Evolutionary conservation across 1,140 invertebrate species (phyloP), one percentile per base, ranked within the genome.

Genomic region (Galleria mellonella): DNA sequence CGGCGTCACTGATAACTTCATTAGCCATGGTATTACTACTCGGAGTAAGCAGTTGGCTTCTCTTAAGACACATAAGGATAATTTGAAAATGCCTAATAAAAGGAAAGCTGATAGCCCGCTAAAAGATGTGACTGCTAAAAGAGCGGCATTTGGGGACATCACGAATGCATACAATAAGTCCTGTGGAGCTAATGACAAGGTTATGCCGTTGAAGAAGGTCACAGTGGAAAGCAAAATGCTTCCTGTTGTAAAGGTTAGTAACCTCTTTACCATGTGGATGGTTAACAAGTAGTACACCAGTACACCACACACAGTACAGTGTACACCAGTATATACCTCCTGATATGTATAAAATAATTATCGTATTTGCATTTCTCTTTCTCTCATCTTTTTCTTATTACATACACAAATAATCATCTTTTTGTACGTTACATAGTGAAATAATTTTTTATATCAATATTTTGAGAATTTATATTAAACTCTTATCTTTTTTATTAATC

Each of bases 111-210:
- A 88, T 47, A 89, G 88, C 47, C 89, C 89, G 9, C 53, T 87
- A 13, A 89, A 89, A 74, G 88, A 89, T 64, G 66, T 68, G 43
- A 85, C 72, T 9, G 86, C 81, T 3, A 94, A 94, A 71, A 84
- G 92, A 63, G 90, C 90, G 43, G 92, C 92, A 1, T 90, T 95
- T 60, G 92, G 91, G 51, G 93, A 95, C 64, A 89, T 94, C 36
- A 94, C 93, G 2, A 94, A 94, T 87, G 91, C 85, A 43, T 78
- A 82, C 47, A 71, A 72, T 56, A 88, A 87, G 58, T 70, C 74
- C 10, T 64, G 45, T 39, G 17, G 17, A 23, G 62, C 61, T 17
- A 55, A 66, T 32, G 68, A 81, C 45, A 79, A 83, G 51, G 46
- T 47, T 43, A 72, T 71, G 55, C 52, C 64, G 33, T 44, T 76